Percentiles rank a stretch among this genome's conserved stretches.
phyloP scores from a whole-genome alignment of 1,140 invertebrate species.

The Musca vetustissima region DNA sequence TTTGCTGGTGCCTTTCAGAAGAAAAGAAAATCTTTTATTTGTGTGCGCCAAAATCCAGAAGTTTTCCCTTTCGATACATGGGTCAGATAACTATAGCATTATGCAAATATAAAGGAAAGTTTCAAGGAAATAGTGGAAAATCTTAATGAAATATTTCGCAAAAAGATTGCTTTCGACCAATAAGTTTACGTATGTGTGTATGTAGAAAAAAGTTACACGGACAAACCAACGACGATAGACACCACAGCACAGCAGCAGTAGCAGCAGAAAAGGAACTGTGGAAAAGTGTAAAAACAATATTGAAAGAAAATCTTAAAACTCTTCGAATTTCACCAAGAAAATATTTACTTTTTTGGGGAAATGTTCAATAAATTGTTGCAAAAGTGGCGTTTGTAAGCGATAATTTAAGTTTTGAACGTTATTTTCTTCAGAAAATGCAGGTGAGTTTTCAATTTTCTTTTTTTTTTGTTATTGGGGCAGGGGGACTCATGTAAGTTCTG shows the following conservation, averaged over 20 bases:
- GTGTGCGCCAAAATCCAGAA: constrained; percentile 10
- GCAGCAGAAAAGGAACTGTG: neutral
- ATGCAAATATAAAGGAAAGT: constrained; percentile 4
- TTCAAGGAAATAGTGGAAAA: too few species aligned
- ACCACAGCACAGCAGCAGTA: neutral
- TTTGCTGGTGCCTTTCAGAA: neutral
- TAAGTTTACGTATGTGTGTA: too few species aligned
- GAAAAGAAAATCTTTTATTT: constrained; percentile 15
- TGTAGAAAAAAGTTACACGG: neutral
- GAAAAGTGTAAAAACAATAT: too few species aligned
- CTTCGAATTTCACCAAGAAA: constrained; percentile 20
- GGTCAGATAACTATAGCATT: neutral
- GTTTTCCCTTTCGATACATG: neutral
- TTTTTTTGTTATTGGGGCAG: too few species aligned
- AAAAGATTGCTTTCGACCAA: too few species aligned
- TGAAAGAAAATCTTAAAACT: too few species aligned
- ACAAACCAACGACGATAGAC: neutral
- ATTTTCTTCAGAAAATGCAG: constrained; percentile 43
- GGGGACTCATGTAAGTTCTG: neutral
- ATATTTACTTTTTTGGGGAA: constrained; percentile 26
- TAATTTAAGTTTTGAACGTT: constrained; percentile 41
- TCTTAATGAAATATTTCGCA: neutral
- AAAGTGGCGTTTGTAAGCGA: constrained; percentile 44
- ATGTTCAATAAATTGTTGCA: constrained; percentile 32
- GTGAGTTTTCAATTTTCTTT: constrained; percentile 21